phyloP scores from a whole-genome alignment of 2,797 vertebrate genomes.

The Peromyscus melanophrys region DNA sequence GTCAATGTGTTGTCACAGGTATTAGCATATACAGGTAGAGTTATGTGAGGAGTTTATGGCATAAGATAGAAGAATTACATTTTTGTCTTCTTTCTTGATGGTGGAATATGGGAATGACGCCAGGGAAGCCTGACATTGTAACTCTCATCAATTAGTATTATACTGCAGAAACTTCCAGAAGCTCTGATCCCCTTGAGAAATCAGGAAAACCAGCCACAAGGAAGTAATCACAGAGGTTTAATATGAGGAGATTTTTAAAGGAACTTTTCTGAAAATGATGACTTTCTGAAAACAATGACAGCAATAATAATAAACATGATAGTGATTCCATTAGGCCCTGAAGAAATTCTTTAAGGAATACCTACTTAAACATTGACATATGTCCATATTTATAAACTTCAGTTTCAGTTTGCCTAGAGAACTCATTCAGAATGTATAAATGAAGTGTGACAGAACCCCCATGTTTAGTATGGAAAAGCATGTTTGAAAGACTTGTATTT shows the following conservation, averaged over 20 bases:
- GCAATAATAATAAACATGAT: not conserved
- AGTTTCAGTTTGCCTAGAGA: not conserved
- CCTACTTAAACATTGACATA: slow-evolving; percentile 43
- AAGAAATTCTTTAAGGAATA: not conserved
- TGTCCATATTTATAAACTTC: slow-evolving; percentile 39
- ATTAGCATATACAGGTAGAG: not conserved
- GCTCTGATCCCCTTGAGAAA: not conserved
- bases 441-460: not conserved
- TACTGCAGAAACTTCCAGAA: not conserved
- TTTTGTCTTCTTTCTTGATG: not conserved
- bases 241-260: not conserved
- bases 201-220: not conserved
- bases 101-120: no score
- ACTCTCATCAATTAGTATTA: not conserved
- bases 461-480: slow-evolving; percentile 17
- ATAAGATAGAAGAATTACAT: not conserved
- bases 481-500: slow-evolving; percentile 38
- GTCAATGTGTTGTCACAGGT: not conserved
- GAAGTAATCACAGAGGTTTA: not conserved
- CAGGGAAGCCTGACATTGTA: not conserved
- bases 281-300: not conserved
- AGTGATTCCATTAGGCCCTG: not conserved
- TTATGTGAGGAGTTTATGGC: not conserved
- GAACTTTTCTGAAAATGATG: not conserved
- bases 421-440: slow-evolving; percentile 9